Evolutionary conservation across 2,888 invertebrate genomes (phyloP).

Genomic region (Cheiracanthium punctorium): DNA sequence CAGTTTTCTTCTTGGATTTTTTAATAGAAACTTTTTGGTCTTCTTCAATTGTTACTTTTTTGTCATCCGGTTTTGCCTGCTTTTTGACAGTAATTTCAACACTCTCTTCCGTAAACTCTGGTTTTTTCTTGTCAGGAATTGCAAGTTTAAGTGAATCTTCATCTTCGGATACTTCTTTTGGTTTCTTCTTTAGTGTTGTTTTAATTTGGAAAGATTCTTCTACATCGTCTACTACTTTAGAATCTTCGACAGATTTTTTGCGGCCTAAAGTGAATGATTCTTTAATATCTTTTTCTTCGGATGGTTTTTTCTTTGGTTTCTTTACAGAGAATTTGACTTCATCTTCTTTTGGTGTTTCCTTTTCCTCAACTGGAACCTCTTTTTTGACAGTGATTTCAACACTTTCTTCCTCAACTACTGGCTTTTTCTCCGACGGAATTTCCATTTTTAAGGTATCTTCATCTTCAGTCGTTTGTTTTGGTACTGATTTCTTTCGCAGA

Average conservation of each 20-base stretch:
- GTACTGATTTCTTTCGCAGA: slow-evolving; percentile 74
- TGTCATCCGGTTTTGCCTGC: slow-evolving; percentile 10
- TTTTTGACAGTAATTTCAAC: slow-evolving; percentile 65
- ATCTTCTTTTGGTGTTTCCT: slow-evolving; percentile 14
- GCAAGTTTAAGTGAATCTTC: slow-evolving; percentile 73
- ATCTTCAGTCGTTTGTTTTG: slow-evolving; percentile 27
- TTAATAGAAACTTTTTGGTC: slow-evolving; percentile 50
- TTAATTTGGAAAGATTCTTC: slow-evolving; percentile 65
- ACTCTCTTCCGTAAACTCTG: slow-evolving; percentile 52
- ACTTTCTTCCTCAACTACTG: slow-evolving; percentile 54
- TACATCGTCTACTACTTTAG: slow-evolving; percentile 65
- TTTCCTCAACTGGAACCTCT: slow-evolving; percentile 10
- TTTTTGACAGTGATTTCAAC: slow-evolving; percentile 66
- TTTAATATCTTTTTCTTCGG: slow-evolving; percentile 21
- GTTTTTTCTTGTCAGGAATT: slow-evolving; percentile 46
- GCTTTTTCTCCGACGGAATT: slow-evolving; percentile 32
- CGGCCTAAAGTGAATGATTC: slow-evolving; percentile 59
- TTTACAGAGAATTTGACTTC: slow-evolving; percentile 48
- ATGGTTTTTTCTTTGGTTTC: slow-evolving; percentile 58
- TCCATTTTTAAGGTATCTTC: slow-evolving; percentile 48
- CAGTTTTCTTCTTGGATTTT: slow-evolving; percentile 51
- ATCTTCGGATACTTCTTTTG: slow-evolving; percentile 76
- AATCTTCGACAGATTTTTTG: slow-evolving; percentile 31
- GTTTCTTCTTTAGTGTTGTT: slow-evolving; percentile 72
- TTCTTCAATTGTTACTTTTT: slow-evolving; percentile 10